These are phyloP conservation scores for Tetrapedia diversipes DNA, from an alignment of 2,888 invertebrate species.

Conservation along the genomic window DNA sequence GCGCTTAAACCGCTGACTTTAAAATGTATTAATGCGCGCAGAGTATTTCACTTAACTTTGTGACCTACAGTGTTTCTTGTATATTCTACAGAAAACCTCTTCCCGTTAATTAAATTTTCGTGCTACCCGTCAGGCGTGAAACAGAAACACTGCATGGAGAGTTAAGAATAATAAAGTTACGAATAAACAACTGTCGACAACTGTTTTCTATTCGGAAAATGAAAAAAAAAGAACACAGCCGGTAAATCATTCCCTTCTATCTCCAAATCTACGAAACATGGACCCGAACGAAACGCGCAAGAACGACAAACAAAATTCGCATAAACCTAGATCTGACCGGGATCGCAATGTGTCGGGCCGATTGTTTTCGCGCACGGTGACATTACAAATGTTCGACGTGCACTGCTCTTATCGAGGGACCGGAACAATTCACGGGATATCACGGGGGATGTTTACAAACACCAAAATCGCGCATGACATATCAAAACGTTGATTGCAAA, in stretches of 20 bases:
- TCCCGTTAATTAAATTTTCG: background rate
- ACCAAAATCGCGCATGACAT: background rate
- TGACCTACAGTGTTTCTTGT: background rate
- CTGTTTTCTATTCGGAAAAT: too few species aligned
- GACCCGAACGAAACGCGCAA: background rate
- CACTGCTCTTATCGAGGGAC: background rate
- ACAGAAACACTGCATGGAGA: too few species aligned
- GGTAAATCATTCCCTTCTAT: too few species aligned
- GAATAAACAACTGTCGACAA: too few species aligned
- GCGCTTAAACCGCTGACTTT: too few species aligned
- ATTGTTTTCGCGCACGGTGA: background rate
- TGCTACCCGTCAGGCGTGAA: too few species aligned
- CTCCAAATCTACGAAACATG: too few species aligned
- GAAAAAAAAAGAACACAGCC: too few species aligned
- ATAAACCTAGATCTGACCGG: background rate
- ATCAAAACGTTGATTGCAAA: background rate
- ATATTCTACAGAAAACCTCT: background rate
- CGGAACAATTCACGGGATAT: background rate
- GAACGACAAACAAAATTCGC: background rate
- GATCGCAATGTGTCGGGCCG: background rate
- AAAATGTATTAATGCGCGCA: too few species aligned
- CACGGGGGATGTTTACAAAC: conserved; percentile 5
- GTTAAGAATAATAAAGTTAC: too few species aligned
- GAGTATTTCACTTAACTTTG: background rate
- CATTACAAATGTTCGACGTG: conserved; percentile 7